These are phyloP conservation scores for Menura novaehollandiae DNA, from an alignment of 2,113 vertebrate genomes.

Conservation along the genomic window DNA sequence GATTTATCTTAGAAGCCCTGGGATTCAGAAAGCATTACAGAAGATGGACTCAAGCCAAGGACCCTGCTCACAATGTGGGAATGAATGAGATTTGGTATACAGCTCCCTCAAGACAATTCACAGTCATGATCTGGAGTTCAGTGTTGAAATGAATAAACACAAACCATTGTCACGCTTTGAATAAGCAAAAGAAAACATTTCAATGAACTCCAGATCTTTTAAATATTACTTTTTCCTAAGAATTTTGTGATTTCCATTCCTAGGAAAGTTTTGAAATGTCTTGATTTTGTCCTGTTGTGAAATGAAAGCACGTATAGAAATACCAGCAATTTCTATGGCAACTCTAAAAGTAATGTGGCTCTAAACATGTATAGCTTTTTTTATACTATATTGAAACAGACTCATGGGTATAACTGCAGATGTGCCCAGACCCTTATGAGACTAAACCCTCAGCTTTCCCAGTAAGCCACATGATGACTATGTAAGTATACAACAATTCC, in stretches of 20 bases:
- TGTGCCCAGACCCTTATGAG: background rate
- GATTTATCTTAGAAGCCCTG: background rate
- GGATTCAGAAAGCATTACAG: background rate
- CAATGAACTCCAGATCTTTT: background rate
- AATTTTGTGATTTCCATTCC: background rate
- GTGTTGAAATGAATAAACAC: constrained; percentile 29
- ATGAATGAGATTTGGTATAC: constrained; percentile 32
- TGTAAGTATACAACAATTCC: background rate
- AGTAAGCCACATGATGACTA: background rate
- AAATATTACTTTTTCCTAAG: background rate
- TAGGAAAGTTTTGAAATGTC: background rate
- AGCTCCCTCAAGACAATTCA: constrained; percentile 1
- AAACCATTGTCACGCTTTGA: constrained; percentile 30
- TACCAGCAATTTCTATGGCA: background rate
- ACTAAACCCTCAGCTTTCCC: background rate
- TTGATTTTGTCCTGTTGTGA: background rate
- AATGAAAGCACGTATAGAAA: background rate
- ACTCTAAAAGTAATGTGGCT: background rate
- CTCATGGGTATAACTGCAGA: background rate
- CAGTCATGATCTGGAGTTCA: background rate
- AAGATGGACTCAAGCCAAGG: constrained; percentile 2
- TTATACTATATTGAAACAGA: background rate
- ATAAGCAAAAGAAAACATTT: background rate
- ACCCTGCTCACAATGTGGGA: background rate
- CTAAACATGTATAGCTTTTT: background rate